phyloP scores from a whole-genome alignment of 1,140 invertebrate species.

The Acromyrmex echinatior region DNA sequence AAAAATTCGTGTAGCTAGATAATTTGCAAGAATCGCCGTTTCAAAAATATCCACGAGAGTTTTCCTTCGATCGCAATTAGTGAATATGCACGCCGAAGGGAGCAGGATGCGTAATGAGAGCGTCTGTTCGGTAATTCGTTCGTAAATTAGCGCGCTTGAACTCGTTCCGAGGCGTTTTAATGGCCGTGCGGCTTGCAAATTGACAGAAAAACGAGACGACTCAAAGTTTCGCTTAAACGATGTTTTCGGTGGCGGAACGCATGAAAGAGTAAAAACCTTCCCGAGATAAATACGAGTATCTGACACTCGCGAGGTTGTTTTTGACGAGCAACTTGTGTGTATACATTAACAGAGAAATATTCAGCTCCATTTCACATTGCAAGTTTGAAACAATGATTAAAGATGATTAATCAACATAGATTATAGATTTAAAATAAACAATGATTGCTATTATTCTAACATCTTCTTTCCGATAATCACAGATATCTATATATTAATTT shows the following conservation, averaged over 20 bases:
- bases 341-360: neutral
- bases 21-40: slow-evolving; percentile 1
- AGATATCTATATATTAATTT: too few species aligned
- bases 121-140: slow-evolving; percentile 26
- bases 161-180: slow-evolving; percentile 40
- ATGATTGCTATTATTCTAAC: neutral
- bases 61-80: slow-evolving; percentile 45
- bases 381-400: neutral
- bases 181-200: slow-evolving; percentile 30
- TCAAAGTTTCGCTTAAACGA: slow-evolving; percentile 30
- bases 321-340: neutral
- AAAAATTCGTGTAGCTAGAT: neutral
- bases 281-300: slow-evolving; percentile 22
- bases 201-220: slow-evolving; percentile 29
- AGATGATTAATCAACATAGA: neutral
- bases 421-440: neutral
- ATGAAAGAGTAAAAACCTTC: slow-evolving; percentile 22
- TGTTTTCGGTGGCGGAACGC: slow-evolving; percentile 23
- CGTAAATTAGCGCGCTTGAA: slow-evolving; percentile 54
- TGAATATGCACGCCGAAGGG: slow-evolving; percentile 12
- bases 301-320: slow-evolving; percentile 13
- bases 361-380: neutral
- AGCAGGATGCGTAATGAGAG: slow-evolving; percentile 46
- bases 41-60: neutral
- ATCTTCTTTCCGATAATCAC: too few species aligned